phyloP scores from a whole-genome alignment of 2,113 vertebrate species.

The human (Homo sapiens) region DNA sequence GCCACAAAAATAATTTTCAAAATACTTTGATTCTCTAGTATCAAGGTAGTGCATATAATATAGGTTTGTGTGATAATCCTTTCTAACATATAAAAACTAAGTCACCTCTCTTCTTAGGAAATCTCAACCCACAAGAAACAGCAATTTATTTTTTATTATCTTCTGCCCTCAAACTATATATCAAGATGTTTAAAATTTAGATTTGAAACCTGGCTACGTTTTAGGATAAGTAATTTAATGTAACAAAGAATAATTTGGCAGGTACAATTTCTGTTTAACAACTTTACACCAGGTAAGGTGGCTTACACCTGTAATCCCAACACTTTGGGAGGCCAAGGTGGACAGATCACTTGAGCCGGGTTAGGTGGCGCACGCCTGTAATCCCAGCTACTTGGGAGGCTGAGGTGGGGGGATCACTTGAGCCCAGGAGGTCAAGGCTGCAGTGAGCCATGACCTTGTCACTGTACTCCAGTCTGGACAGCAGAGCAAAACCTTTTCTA shows the following conservation, averaged over 20 bases:
- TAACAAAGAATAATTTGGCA: not conserved
- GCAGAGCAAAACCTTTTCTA: too few relatives aligned
- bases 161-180: not conserved
- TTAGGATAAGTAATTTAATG: not conserved
- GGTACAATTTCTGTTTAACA: not conserved
- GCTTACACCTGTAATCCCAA: too few relatives aligned
- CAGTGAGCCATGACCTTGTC: too few relatives aligned
- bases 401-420: too few relatives aligned
- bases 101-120: not conserved
- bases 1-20: not conserved
- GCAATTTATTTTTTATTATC: not conserved
- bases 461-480: too few relatives aligned
- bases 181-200: not conserved
- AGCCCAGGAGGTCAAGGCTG: too few relatives aligned
- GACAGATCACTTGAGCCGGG: too few relatives aligned
- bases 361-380: too few relatives aligned
- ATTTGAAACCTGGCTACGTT: not conserved
- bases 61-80: not conserved
- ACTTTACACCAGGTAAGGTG: too few relatives aligned
- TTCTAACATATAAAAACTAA: not conserved
- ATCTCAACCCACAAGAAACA: not conserved
- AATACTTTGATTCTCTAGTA: not conserved
- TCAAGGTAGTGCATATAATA: not conserved
- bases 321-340: too few relatives aligned
- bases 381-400: too few relatives aligned